Conservation (phyloP, 2,797 vertebrate species). For the Luscinia luscinia region DNA sequence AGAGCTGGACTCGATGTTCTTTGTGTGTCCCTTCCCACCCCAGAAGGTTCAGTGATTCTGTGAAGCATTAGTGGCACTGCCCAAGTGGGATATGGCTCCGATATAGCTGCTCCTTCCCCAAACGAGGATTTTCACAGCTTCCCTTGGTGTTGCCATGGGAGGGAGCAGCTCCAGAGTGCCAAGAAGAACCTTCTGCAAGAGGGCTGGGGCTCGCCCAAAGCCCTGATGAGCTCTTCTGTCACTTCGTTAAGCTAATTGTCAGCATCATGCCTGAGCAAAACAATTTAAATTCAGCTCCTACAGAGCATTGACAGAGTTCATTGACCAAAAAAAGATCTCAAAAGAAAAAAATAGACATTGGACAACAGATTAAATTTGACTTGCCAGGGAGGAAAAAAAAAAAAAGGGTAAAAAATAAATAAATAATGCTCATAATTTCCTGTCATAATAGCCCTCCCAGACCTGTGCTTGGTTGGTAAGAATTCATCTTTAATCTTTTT, state of each 20-base stretch:
- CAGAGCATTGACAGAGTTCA: slow-evolving; percentile 27
- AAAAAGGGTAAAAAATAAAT: slow-evolving; percentile 19
- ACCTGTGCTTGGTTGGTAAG: slow-evolving; percentile 55
- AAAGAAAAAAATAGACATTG: neutral
- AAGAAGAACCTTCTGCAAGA: slow-evolving; percentile 42
- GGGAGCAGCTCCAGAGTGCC: neutral
- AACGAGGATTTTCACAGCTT: neutral
- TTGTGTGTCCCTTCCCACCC: neutral
- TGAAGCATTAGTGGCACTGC: neutral
- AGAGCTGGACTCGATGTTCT: neutral
- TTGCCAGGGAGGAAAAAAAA: neutral
- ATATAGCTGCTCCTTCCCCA: neutral
- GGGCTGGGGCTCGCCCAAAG: neutral
- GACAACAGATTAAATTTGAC: slow-evolving; percentile 30
- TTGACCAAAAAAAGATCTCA: neutral
- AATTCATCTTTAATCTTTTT: slow-evolving; percentile 68
- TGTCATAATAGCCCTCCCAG: slow-evolving; percentile 60
- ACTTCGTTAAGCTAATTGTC: slow-evolving; percentile 50
- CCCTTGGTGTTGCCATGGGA: neutral
- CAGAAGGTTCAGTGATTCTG: neutral
- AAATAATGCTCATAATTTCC: slow-evolving; percentile 64
- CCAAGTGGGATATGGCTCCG: neutral
- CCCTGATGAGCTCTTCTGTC: slow-evolving; percentile 39
- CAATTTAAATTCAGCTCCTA: slow-evolving; percentile 36
- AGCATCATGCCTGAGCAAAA: slow-evolving; percentile 24